Base-by-base conservation (phyloP, 1,140 invertebrate genomes). In the Drosophila paulistorum region DNA sequence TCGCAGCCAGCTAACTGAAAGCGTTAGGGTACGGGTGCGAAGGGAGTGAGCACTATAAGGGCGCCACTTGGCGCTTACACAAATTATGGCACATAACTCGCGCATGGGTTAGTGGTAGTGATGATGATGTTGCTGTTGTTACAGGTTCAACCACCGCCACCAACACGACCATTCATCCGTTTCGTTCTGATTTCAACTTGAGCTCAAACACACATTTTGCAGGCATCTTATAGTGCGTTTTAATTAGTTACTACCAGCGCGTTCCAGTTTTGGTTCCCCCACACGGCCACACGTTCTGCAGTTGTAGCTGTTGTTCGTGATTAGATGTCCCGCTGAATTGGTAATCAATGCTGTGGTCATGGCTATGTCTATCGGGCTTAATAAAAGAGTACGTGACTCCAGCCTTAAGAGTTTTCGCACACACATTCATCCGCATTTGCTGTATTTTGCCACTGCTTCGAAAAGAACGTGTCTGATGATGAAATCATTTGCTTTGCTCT, bases 241-340 rank as follows among this genome's bases (percentile, higher is more conserved):
- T 86, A 86, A 86, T 86, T 86, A 86, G 83, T 84, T 89, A 76
- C 65, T 54, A 77, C 75, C 9, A 51, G 17, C 3, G 17, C 66
- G 67, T 68, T 81, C 54, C 64, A 14, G 35, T 54, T 58, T 30
- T 35, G 14, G 26, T 41, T 26, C 37, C 37, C 13, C 30, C 51
- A 62, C 37, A 58, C 51, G 45, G 72, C 17, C 9, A 23, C 76
- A 86, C 79, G 83, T 85, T 66, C 58, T 55, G 11, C 11, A 59
- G 30, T 42, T 61, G 58, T 62, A 39, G 37, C 54, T 54, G 14
- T 37, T 54, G 61, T 61, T 59, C 73, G 83, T 87, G 84, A 89
- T 89, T 89, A 89, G 84, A 89, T 89, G 85, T 84, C 85, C 17
- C 85, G 77, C 85, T 84, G 85, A 89, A 89, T 89, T 89, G 80